These are phyloP conservation scores for Drosophila phalerata DNA, from an alignment of 2,888 invertebrate genomes.

Conservation along the genomic window DNA sequence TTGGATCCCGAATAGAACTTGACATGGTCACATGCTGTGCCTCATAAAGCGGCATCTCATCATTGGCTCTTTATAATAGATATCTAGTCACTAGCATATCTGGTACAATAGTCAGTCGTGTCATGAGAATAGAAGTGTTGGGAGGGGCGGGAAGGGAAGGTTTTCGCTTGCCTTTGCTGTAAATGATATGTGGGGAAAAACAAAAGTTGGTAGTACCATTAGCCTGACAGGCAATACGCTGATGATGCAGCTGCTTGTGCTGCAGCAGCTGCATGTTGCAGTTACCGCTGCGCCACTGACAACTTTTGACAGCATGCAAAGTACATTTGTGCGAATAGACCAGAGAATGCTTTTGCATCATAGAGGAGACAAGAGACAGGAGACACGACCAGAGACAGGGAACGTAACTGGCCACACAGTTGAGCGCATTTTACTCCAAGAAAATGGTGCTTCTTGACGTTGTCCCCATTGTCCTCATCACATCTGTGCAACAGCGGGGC, in stretches of 20 bases:
- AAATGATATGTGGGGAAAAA: conserved; percentile 51
- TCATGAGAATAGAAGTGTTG: not conserved
- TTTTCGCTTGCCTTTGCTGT: conserved; percentile 17
- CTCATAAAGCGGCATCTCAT: conserved; percentile 18
- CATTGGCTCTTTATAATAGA: conserved; percentile 50
- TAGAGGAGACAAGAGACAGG: conserved; percentile 1
- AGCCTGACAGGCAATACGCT: conserved; percentile 43
- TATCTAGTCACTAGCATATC: conserved; percentile 26
- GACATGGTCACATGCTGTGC: conserved; percentile 63
- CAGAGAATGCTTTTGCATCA: conserved; percentile 27
- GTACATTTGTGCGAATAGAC: conserved; percentile 49
- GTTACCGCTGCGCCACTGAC: conserved; percentile 42
- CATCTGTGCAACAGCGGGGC: conserved; percentile 43
- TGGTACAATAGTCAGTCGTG: conserved; percentile 29
- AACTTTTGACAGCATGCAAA: conserved; percentile 55
- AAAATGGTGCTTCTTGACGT: conserved; percentile 33
- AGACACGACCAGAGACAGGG: not conserved
- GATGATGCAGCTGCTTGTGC: conserved; percentile 41
- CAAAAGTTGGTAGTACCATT: conserved; percentile 49
- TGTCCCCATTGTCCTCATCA: conserved; percentile 22
- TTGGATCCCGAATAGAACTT: conserved; percentile 35
- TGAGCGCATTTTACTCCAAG: conserved; percentile 39
- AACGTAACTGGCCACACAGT: conserved; percentile 35
- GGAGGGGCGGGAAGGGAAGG: not conserved
- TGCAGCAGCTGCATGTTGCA: conserved; percentile 15